phyloP scores from a whole-genome alignment of 2,888 invertebrate genomes.

The Rotaria socialis region DNA sequence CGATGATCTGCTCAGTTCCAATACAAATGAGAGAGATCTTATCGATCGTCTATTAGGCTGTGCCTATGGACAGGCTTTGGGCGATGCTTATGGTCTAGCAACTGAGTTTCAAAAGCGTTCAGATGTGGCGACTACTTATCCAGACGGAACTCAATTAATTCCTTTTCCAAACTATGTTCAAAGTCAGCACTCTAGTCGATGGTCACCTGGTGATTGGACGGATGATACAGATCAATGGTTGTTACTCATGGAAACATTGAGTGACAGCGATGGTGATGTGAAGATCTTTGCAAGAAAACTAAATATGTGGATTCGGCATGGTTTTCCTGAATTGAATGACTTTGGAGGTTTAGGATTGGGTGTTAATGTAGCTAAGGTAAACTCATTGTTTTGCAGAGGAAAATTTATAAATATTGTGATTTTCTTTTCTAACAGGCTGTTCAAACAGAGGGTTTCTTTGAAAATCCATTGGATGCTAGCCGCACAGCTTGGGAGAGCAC shows the following conservation, averaged over 20 bases:
- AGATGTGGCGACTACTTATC: conserved; percentile 51
- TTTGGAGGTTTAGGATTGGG: conserved; percentile 50
- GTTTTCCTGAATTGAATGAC: conserved; percentile 56
- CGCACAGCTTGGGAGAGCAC: not conserved
- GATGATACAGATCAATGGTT: conserved; percentile 15
- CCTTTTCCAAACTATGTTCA: not conserved
- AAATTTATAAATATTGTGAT: too few species aligned
- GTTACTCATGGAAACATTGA: conserved; percentile 48
- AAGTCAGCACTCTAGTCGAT: not conserved
- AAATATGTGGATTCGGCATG: conserved; percentile 54
- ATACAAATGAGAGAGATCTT: too few species aligned
- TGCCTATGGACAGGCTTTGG: conserved; percentile 58
- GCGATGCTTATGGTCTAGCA: conserved; percentile 58
- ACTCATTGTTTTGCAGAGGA: too few species aligned
- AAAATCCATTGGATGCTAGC: not conserved
- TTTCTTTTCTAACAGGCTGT: not conserved
- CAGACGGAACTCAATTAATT: conserved; percentile 43
- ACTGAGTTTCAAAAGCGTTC: conserved; percentile 57
- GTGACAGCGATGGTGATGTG: conserved; percentile 61
- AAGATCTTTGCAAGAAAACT: conserved; percentile 59
- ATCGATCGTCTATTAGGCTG: conserved; percentile 51
- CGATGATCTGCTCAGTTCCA: too few species aligned
- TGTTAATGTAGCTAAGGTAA: not conserved
- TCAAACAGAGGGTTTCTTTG: not conserved
- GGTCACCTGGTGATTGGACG: not conserved